phyloP scores from a whole-genome alignment of 2,113 vertebrate genomes.

The Rhinolophus sinicus region DNA sequence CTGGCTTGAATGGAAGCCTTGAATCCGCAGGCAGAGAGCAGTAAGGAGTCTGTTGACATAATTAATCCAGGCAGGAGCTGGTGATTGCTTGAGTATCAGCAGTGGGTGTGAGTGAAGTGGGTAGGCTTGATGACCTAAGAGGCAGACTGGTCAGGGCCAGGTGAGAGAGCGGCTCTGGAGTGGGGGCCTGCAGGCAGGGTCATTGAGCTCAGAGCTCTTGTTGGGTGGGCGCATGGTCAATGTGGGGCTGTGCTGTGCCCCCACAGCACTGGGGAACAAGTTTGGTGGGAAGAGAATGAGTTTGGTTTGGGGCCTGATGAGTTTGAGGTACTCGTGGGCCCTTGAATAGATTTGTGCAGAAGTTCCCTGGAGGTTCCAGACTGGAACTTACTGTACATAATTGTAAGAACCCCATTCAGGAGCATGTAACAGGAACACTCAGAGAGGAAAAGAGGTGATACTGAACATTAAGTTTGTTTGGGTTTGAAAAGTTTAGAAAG shows the following conservation, averaged over 20 bases:
- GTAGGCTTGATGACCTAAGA: not conserved
- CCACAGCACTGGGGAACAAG: no score
- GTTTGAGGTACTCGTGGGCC: not conserved
- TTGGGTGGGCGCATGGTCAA: accelerated
- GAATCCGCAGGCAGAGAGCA: not conserved
- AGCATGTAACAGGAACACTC: accelerated
- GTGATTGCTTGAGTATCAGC: not conserved
- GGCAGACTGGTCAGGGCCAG: no score
- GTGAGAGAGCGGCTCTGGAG: not conserved
- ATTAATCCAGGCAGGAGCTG: not conserved
- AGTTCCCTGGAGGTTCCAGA: not conserved
- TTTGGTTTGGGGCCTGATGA: not conserved
- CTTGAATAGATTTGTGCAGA: not conserved
- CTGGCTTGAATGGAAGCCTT: not conserved
- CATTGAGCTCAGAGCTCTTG: not conserved
- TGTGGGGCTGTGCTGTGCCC: not conserved
- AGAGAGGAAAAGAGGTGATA: not conserved
- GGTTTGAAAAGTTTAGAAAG: not conserved
- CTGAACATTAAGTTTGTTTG: not conserved
- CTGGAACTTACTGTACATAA: not conserved
- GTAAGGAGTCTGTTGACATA: not conserved
- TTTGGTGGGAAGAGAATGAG: not conserved
- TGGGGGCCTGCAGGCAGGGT: accelerated
- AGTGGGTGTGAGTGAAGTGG: not conserved
- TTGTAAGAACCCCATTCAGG: accelerated